These are phyloP conservation scores for Fissipunctia ypsillon DNA, from an alignment of 2,888 invertebrate genomes.

Conservation along the genomic window DNA sequence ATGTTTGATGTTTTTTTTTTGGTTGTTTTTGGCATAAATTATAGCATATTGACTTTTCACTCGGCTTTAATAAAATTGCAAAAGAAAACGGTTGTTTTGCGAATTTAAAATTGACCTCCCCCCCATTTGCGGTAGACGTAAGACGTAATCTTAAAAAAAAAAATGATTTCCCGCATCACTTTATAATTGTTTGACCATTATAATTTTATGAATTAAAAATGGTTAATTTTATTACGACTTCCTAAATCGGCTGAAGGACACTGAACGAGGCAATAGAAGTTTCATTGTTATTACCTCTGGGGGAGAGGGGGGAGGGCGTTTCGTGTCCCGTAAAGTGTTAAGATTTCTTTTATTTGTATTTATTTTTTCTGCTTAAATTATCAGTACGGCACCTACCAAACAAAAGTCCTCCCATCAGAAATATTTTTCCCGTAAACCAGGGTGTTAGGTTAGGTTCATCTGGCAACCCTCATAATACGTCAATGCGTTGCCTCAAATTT, in stretches of 20 bases:
- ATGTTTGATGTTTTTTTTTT: conserved; percentile 12
- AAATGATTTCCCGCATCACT: too few relatives aligned
- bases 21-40: not conserved
- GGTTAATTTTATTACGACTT: not conserved
- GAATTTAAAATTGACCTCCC: too few relatives aligned
- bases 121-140: too few relatives aligned
- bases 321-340: not conserved
- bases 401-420: not conserved
- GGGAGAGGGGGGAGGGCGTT: too few relatives aligned
- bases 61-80: not conserved
- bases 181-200: not conserved
- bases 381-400: not conserved
- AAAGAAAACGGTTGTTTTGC: not conserved
- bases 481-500: conserved; percentile 60
- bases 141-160: too few relatives aligned
- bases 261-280: not conserved
- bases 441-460: not conserved
- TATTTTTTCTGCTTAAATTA: not conserved
- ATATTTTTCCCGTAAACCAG: not conserved
- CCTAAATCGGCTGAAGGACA: not conserved
- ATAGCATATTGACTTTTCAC: not conserved
- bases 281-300: not conserved
- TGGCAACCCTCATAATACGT: conserved; percentile 58
- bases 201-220: not conserved
- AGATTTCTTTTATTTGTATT: not conserved